phyloP scores from a whole-genome alignment of 2,888 invertebrate genomes.

The Dolichomitus sp. region DNA sequence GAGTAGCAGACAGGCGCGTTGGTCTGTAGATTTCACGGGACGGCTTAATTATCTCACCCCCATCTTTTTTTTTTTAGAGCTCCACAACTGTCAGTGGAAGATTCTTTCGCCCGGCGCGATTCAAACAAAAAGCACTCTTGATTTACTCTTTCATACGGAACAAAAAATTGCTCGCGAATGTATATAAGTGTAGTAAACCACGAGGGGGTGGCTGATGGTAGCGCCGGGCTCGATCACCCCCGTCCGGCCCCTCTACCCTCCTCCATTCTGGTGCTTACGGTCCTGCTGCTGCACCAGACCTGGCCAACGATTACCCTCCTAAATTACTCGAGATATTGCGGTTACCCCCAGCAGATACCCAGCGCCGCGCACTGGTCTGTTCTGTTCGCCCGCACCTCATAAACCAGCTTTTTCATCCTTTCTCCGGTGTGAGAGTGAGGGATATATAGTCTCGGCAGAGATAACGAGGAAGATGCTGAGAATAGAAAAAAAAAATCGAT shows the following conservation, averaged over 20 bases:
- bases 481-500: constrained; percentile 31
- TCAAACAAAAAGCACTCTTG: constrained; percentile 44
- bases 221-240: constrained; percentile 9
- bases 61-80: not conserved
- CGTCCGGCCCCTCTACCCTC: not conserved
- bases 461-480: constrained; percentile 35
- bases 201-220: constrained; percentile 8
- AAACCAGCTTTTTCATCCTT: constrained; percentile 66
- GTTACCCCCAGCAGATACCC: constrained; percentile 59
- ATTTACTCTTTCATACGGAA: constrained; percentile 30
- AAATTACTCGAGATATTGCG: constrained; percentile 77
- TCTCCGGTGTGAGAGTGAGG: constrained; percentile 15
- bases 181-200: constrained; percentile 28
- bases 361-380: constrained; percentile 14
- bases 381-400: constrained; percentile 66
- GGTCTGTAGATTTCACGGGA: constrained; percentile 2
- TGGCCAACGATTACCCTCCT: constrained; percentile 75
- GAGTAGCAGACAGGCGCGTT: not conserved
- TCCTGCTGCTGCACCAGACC: constrained; percentile 44
- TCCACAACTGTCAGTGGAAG: not conserved
- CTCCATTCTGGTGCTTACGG: constrained; percentile 27
- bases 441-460: constrained; percentile 25
- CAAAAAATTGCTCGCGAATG: constrained; percentile 40
- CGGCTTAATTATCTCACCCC: constrained; percentile 9
- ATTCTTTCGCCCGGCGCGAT: constrained; percentile 18